A percentile compares a stretch with the other conserved stretches of the same genome.
These are phyloP conservation scores for Limnephilus rhombicus DNA, from an alignment of 2,888 invertebrate genomes.

Conservation along the genomic window DNA sequence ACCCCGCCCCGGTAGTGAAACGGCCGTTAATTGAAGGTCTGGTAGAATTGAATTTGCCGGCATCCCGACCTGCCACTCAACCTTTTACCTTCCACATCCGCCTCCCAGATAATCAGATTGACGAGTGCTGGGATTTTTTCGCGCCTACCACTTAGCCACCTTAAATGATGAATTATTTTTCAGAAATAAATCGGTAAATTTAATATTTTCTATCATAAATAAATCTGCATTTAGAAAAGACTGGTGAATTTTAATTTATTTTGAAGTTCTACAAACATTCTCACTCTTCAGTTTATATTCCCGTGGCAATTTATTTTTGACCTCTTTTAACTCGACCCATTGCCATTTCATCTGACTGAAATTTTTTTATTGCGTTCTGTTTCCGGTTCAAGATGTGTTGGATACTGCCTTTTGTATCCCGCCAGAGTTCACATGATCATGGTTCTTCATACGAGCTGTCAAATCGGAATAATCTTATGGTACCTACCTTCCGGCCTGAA, in stretches of 20 bases:
- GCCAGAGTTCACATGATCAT: too few species aligned
- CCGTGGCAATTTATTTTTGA: too few species aligned
- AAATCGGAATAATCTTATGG: too few species aligned
- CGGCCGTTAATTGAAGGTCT: conserved; percentile 3
- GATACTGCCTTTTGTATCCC: too few species aligned
- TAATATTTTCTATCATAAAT: not conserved
- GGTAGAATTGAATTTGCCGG: conserved; percentile 6
- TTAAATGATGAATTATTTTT: not conserved
- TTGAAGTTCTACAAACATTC: too few species aligned
- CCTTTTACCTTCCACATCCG: not conserved
- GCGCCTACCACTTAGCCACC: not conserved
- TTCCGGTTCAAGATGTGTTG: too few species aligned
- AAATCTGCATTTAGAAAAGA: not conserved
- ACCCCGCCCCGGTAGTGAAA: conserved; percentile 7
- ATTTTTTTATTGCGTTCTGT: too few species aligned
- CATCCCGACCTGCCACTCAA: conserved; percentile 28
- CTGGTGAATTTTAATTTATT: not conserved
- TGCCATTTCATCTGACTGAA: too few species aligned
- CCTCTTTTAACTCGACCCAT: too few species aligned
- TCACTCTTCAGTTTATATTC: too few species aligned
- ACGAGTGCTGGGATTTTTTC: not conserved
- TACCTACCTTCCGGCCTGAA: too few species aligned
- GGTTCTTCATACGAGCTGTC: too few species aligned
- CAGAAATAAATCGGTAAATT: not conserved
- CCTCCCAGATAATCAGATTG: not conserved